Conservation (phyloP, 2,113 vertebrate species). For the Neopipo cinnamomea region DNA sequence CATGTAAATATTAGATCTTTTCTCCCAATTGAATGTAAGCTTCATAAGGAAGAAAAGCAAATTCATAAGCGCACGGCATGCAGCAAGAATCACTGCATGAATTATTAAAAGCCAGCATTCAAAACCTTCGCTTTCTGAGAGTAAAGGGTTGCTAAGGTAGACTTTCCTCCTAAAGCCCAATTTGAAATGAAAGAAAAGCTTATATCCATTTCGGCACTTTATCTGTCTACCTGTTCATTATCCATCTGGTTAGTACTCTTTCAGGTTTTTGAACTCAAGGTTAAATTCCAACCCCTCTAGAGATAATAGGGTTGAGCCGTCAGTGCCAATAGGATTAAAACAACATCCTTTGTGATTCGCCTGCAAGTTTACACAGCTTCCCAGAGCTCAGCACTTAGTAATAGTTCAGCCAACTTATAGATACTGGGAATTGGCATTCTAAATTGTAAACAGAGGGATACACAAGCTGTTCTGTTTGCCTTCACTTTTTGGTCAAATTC, state of each 20-base stretch:
- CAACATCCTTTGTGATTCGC: background rate
- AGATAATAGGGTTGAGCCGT: background rate
- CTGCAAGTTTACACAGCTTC: background rate
- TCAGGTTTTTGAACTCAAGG: background rate
- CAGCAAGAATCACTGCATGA: conserved; percentile 5
- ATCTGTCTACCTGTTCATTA: background rate
- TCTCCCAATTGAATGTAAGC: background rate
- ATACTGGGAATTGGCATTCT: background rate
- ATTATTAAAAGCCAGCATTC: conserved; percentile 37
- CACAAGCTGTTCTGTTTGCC: background rate
- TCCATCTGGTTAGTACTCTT: background rate
- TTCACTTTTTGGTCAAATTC: background rate
- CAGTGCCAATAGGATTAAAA: background rate
- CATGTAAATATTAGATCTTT: conserved; percentile 55
- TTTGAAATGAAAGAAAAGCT: conserved; percentile 2
- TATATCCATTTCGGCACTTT: background rate
- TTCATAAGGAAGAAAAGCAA: conserved; percentile 30
- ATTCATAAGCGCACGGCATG: background rate
- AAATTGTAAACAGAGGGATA: background rate
- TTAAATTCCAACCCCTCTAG: background rate
- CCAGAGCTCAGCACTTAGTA: background rate
- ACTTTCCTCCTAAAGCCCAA: background rate
- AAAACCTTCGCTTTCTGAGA: background rate
- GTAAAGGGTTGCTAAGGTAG: background rate
- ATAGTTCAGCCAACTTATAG: background rate